Conservation (phyloP, 2,888 invertebrate species). For the Sarcophaga subvicina region DNA sequence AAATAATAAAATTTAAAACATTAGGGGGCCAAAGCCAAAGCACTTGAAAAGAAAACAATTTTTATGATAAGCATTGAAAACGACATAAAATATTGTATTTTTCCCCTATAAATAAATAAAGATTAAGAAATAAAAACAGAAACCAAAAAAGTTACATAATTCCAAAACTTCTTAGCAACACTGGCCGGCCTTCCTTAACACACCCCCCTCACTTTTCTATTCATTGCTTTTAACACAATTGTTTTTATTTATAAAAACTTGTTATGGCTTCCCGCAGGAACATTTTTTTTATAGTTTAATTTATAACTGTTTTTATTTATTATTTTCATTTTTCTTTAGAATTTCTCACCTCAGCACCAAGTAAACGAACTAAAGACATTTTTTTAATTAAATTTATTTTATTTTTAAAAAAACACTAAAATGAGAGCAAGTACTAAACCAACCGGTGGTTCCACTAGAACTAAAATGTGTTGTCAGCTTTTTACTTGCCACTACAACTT, state of each 20-base stretch:
- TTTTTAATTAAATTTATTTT: conserved; percentile 57
- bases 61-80: too few relatives aligned
- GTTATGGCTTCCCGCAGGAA: not conserved
- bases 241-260: not conserved
- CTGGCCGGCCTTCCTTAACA: not conserved
- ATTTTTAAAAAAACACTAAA: conserved; percentile 14
- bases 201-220: not conserved
- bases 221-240: not conserved
- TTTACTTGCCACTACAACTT: conserved; percentile 30
- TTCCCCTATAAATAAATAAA: too few relatives aligned
- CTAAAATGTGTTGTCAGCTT: conserved; percentile 72
- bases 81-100: too few relatives aligned
- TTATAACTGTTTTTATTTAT: not conserved
- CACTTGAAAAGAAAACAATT: too few relatives aligned
- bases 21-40: too few relatives aligned
- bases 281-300: not conserved
- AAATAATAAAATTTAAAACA: too few relatives aligned
- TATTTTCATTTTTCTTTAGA: conserved; percentile 4
- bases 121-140: not conserved
- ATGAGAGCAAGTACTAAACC: conserved; percentile 60
- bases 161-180: not conserved
- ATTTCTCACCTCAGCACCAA: conserved; percentile 78
- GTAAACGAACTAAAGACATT: conserved; percentile 79
- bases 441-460: conserved; percentile 76
- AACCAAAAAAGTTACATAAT: not conserved